Percentiles rank a stretch among this genome's conserved stretches.
Conservation (phyloP, 30 jellyfish, hydroid and myxozoan genomes). For the Aurelia coerulea region DNA sequence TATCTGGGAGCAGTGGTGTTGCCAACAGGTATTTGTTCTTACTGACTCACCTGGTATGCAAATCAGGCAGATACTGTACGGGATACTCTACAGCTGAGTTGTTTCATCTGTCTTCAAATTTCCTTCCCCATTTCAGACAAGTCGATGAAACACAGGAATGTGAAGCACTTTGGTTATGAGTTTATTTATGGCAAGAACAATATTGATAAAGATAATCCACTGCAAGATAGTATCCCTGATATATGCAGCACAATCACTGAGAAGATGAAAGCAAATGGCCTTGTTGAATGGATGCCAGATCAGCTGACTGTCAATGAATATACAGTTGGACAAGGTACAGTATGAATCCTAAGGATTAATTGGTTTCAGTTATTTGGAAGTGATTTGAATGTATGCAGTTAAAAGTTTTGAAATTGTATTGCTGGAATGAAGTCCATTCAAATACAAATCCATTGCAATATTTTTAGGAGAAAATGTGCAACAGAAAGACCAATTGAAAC, state of each 20-base stretch:
- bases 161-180: constrained; percentile 94
- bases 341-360: neutral
- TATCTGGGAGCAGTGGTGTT: too few relatives aligned
- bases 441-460: too few relatives aligned
- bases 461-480: too few relatives aligned
- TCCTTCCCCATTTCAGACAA: constrained; percentile 15
- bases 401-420: too few relatives aligned
- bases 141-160: constrained; percentile 89
- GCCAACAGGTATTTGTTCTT: too few relatives aligned
- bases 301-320: constrained; percentile 96
- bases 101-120: too few relatives aligned
- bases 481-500: too few relatives aligned
- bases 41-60: too few relatives aligned
- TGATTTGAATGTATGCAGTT: neutral
- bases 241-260: constrained; percentile 64
- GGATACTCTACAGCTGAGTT: too few relatives aligned
- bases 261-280: constrained; percentile 48
- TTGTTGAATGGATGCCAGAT: constrained; percentile 84
- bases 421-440: too few relatives aligned
- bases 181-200: constrained; percentile 84
- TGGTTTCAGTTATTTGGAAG: neutral
- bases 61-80: too few relatives aligned
- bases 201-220: constrained; percentile 82
- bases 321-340: constrained; percentile 93
- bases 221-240: constrained; percentile 73